Evolutionary conservation across 2,797 vertebrate genomes (phyloP).

Genomic region (Mormyrus proboscirostris): DNA sequence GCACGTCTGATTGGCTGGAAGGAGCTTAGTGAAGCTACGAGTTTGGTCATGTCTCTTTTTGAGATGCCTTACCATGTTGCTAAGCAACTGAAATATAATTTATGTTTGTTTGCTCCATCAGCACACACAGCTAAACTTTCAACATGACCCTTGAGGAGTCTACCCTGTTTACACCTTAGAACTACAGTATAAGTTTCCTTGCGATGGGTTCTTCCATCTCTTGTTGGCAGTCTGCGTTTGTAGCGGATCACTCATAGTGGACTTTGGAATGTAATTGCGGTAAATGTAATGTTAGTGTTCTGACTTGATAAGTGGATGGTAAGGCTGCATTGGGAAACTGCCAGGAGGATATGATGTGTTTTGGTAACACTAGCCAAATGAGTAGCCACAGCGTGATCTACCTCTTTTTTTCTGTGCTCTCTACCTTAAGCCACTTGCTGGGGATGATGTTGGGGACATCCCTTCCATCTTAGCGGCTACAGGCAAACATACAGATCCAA

Average conservation of each 20-base stretch:
- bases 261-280: neutral
- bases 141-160: neutral
- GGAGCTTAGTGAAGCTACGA: neutral
- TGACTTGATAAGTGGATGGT: neutral
- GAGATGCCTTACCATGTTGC: neutral
- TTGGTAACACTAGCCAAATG: neutral
- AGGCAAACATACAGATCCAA: neutral
- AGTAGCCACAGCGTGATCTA: neutral
- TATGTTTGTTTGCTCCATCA: neutral
- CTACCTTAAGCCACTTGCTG: neutral
- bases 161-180: neutral
- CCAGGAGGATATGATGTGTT: neutral
- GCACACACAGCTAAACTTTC: neutral
- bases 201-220: neutral
- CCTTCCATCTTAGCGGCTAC: neutral
- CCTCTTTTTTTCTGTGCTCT: neutral
- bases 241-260: neutral
- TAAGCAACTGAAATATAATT: neutral
- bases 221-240: neutral
- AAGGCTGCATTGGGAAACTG: neutral
- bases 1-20: neutral
- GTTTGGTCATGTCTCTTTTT: neutral
- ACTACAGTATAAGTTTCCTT: neutral
- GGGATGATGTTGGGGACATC: neutral
- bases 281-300: neutral